Percentiles rank a stretch among this genome's conserved stretches.
Conservation (phyloP, 2,797 vertebrate species). For the Micrastur ruficollis region DNA sequence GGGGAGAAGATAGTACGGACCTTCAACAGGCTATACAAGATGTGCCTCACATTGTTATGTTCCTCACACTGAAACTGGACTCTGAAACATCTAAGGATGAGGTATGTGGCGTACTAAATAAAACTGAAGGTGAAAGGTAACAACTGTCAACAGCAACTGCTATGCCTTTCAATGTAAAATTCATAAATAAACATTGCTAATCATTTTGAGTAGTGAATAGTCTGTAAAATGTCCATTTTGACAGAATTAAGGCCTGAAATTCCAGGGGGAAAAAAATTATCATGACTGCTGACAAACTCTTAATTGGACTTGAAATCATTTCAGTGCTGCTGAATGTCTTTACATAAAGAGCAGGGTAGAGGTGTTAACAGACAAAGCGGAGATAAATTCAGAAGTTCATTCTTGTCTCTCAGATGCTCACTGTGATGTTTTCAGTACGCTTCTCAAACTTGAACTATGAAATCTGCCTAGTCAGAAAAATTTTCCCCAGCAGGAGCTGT, state of each 20-base stretch:
- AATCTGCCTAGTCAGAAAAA: neutral
- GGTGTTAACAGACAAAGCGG: neutral
- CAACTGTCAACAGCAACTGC: neutral
- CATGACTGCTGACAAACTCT: neutral
- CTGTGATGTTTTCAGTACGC: neutral
- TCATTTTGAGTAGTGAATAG: neutral
- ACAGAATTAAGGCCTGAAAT: neutral
- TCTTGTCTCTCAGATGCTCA: neutral
- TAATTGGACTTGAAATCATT: neutral
- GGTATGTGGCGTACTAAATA: constrained; percentile 63
- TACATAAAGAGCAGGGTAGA: neutral
- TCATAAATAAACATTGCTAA: neutral
- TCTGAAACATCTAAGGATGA: constrained; percentile 86
- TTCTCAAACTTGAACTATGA: neutral
- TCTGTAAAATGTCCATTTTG: neutral
- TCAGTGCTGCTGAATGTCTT: neutral
- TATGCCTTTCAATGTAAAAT: neutral
- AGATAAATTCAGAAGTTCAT: neutral
- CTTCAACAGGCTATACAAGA: constrained; percentile 80
- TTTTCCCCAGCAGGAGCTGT: neutral
- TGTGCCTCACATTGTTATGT: constrained; percentile 88
- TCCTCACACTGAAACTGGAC: constrained; percentile 87
- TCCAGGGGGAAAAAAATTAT: neutral
- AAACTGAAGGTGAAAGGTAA: neutral
- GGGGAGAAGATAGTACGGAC: constrained; percentile 81